These are phyloP conservation scores for Bellardia bayeri DNA, from an alignment of 2,888 invertebrate genomes.

Conservation along the genomic window DNA sequence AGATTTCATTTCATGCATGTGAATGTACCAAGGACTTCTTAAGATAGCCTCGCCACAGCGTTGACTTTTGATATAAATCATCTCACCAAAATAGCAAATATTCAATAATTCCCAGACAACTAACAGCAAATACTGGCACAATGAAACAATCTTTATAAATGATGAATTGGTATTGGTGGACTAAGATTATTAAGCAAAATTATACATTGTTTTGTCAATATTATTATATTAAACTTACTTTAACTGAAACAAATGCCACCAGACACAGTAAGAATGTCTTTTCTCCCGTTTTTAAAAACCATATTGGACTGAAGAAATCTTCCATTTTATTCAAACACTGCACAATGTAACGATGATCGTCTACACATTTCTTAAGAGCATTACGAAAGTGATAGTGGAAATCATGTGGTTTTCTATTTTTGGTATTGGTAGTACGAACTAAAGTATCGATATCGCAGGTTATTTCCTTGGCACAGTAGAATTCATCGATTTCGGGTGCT, in stretches of 20 bases:
- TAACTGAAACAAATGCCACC: conserved; percentile 81
- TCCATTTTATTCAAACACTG: conserved; percentile 79
- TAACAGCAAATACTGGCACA: conserved; percentile 79
- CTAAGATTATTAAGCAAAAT: not conserved
- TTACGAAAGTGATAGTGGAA: conserved; percentile 75
- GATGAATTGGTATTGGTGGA: conserved; percentile 77
- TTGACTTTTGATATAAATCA: conserved; percentile 78
- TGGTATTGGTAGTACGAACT: not conserved
- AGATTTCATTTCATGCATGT: conserved; percentile 77
- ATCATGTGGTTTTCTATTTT: not conserved
- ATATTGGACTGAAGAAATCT: conserved; percentile 80
- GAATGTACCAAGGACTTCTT: conserved; percentile 80
- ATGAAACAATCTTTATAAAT: conserved; percentile 78
- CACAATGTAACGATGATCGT: conserved; percentile 81
- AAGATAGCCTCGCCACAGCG: conserved; percentile 80
- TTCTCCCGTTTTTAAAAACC: conserved; percentile 81
- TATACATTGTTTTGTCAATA: not conserved
- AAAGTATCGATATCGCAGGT: conserved; percentile 16
- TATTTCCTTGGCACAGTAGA: conserved; percentile 76
- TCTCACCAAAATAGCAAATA: conserved; percentile 80
- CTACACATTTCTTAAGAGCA: conserved; percentile 78
- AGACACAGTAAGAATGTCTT: conserved; percentile 81
- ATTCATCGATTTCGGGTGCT: conserved; percentile 77
- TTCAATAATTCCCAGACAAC: conserved; percentile 79
- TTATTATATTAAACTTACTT: conserved; percentile 74